These are phyloP conservation scores for Cephalopachus bancanus DNA, from an alignment of 2,797 vertebrate genomes.

Conservation along the genomic window DNA sequence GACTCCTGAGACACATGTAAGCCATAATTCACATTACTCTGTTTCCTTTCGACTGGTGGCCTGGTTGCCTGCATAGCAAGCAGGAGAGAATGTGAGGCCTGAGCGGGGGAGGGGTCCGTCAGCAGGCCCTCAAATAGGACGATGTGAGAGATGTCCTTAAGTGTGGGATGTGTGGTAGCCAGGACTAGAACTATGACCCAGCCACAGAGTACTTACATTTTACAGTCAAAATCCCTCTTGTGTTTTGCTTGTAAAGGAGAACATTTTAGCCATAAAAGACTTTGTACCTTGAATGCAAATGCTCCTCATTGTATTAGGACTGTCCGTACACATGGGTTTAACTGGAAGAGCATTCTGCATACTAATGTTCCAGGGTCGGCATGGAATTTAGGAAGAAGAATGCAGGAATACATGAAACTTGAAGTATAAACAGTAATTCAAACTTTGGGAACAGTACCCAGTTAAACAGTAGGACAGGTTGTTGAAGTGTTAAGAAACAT, in stretches of 20 bases:
- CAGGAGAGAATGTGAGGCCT: neutral
- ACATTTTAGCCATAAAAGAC: neutral
- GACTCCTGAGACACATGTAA: neutral
- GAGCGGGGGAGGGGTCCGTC: too few species aligned
- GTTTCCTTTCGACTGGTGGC: neutral
- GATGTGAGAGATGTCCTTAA: neutral
- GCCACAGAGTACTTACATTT: neutral
- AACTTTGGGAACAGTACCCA: neutral
- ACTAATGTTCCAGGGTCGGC: neutral
- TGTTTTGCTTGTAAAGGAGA: conserved; percentile 22
- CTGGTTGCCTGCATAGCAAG: neutral
- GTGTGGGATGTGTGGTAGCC: neutral
- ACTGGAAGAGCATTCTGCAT: neutral
- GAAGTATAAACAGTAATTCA: neutral
- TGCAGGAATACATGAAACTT: neutral
- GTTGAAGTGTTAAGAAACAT: conserved; percentile 4
- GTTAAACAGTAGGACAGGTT: neutral
- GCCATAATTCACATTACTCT: neutral
- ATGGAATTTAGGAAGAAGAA: conserved; percentile 7
- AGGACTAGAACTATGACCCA: too few species aligned
- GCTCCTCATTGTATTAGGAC: neutral
- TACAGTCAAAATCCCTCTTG: neutral
- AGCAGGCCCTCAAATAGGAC: neutral
- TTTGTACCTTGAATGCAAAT: neutral
- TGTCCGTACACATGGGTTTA: neutral